Evolutionary conservation across 37 sponge, comb jelly and placozoan species (phyloP), one percentile per base, ranked within the genome.

Genomic region (Amphimedon queenslandica): DNA sequence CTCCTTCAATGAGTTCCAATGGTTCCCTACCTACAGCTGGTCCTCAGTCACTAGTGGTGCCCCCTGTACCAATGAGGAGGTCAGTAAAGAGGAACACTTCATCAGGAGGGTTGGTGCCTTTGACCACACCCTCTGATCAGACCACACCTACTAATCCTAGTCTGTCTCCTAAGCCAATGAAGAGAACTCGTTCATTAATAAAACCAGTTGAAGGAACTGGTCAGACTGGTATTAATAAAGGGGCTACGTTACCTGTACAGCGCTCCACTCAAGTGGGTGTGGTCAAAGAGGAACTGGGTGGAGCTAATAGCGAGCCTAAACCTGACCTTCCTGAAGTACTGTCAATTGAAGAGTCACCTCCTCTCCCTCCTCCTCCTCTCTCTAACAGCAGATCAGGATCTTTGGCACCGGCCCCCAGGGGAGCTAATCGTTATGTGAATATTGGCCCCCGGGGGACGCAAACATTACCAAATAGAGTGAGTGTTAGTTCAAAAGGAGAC

Each of bases 31-130:
- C 64, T 38, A 37, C 63, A 4, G 43, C 51, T 2, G 39, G n/a
- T 20, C 21, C 39, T 67, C 25, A 39, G 24, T 2, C 4, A 4
- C 2, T 6, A 5, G 43, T 4, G 2, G 8, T 47, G 4, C 71
- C 71, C n/a, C 32, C 47, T 4, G 71, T 70, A 70, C 71, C 71
- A 2, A 40, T 37, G 4, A 32, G 71, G 40, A 42, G 71, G 2
- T 30, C 71, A 4, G 31, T 70, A 41, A 47, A 47, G 13, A 42
- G 32, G 4, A 42, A 29, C 51, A 30, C 42, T 10, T 47, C 71
- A 3, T 43, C 42, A 11, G 25, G 47, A 41, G 71, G 27, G 6
- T 42, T 28, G 23, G 2, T 21, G 3, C 43, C 30, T 39, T 24
- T 40, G 13, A 43, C n/a, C 8, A n/a, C 41, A 37, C 5, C 16